A percentile compares a stretch with the other conserved stretches of the same genome.
Conservation (phyloP, 2,797 vertebrate genomes). For the Bucorvus abyssinicus region DNA sequence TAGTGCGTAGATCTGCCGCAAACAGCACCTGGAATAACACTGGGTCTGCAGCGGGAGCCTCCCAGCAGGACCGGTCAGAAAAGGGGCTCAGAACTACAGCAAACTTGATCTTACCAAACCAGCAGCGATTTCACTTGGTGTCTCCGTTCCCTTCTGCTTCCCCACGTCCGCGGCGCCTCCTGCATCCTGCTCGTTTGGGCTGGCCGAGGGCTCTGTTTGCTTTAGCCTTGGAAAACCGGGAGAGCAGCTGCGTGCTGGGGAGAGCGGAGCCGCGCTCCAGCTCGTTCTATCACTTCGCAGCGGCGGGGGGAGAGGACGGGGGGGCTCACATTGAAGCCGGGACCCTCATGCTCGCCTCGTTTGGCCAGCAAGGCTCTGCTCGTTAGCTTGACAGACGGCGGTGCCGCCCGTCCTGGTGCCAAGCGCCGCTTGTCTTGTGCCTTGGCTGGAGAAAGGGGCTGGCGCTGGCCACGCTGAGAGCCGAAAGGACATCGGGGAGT, state of each 20-base stretch:
- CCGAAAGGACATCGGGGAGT: not conserved
- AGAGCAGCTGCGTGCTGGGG: constrained; percentile 63
- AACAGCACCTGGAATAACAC: too few species aligned
- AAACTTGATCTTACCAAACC: not conserved
- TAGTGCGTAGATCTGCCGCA: not conserved
- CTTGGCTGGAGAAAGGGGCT: constrained; percentile 34
- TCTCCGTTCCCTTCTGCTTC: not conserved
- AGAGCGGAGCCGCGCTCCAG: constrained; percentile 14
- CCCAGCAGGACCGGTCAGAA: not conserved
- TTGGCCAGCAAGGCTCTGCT: constrained; percentile 65
- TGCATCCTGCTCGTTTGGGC: too few species aligned
- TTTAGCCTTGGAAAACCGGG: constrained; percentile 38
- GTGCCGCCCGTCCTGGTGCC: constrained; percentile 34
- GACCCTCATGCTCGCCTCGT: constrained; percentile 1
- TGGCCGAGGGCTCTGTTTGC: not conserved
- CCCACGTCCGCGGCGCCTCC: too few species aligned
- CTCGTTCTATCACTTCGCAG: not conserved
- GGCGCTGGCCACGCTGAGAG: not conserved
- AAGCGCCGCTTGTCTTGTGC: constrained; percentile 29
- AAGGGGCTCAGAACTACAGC: not conserved
- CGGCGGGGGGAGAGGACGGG: not conserved
- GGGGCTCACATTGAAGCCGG: not conserved
- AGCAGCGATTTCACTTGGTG: not conserved
- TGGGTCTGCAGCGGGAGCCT: not conserved
- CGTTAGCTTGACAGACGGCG: constrained; percentile 69